Evolutionary conservation across 2,797 vertebrate genomes (phyloP).

Genomic region (Enteromius treurensis): DNA sequence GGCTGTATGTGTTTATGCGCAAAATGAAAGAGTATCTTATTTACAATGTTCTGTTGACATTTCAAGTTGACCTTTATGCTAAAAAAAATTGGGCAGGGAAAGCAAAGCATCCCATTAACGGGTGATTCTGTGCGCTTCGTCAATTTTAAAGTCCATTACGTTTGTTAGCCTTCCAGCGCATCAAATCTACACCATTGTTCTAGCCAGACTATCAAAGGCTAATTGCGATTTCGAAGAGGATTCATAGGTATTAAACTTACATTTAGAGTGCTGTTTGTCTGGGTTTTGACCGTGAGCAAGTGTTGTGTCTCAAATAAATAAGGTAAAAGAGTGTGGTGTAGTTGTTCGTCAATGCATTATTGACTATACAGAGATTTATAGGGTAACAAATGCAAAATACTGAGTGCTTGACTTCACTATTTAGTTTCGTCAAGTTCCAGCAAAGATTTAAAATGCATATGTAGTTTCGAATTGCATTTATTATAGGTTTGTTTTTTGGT

Average conservation of each 20-base stretch:
- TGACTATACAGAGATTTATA: constrained; percentile 67
- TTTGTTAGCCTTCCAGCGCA: constrained; percentile 82
- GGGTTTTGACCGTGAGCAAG: constrained; percentile 67
- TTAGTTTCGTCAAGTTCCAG: background rate
- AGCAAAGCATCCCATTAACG: constrained; percentile 79
- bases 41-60: constrained; percentile 80
- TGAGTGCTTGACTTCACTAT: background rate
- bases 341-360: constrained; percentile 65
- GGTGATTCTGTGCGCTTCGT: constrained; percentile 81
- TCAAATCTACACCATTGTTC: constrained; percentile 77
- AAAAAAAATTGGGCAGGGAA: constrained; percentile 55
- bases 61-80: constrained; percentile 82
- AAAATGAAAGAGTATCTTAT: constrained; percentile 74
- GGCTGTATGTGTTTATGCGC: constrained; percentile 24
- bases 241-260: constrained; percentile 72
- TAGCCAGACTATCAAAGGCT: constrained; percentile 72
- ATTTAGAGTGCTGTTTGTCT: constrained; percentile 70
- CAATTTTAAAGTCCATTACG: constrained; percentile 90
- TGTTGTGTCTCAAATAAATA: constrained; percentile 73
- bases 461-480: background rate
- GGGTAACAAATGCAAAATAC: constrained; percentile 58
- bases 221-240: constrained; percentile 80
- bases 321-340: constrained; percentile 64
- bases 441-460: background rate
- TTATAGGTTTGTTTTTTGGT: background rate